phyloP scores from a whole-genome alignment of 2,113 vertebrate genomes.

The Pagrus major region DNA sequence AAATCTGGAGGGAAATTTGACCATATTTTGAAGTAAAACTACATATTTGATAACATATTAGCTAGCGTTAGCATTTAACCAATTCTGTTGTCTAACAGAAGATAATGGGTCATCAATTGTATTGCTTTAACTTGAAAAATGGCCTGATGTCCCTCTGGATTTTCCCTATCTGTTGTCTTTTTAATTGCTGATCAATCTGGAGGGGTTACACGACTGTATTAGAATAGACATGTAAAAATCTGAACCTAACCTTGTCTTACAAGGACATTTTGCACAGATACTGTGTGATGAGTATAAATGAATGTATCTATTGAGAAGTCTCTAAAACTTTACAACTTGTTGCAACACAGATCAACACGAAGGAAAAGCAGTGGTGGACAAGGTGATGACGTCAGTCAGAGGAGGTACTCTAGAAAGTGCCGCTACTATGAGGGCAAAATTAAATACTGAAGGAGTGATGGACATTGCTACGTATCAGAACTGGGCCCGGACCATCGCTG shows the following conservation, averaged over 20 bases:
- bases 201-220: no score
- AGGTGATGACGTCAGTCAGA: slow-evolving; percentile 86
- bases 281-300: not conserved
- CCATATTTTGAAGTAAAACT: no score
- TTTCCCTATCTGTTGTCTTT: no score
- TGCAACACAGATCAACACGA: not conserved
- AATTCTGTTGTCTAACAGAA: no score
- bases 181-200: no score
- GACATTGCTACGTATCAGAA: slow-evolving; percentile 79
- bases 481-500: slow-evolving; percentile 86
- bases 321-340: not conserved
- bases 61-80: no score
- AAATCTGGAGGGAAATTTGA: no score
- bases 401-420: slow-evolving; percentile 85
- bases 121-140: no score
- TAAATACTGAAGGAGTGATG: slow-evolving; percentile 67
- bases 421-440: slow-evolving; percentile 82
- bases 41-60: no score
- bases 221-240: not conserved
- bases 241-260: not conserved
- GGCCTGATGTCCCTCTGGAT: no score
- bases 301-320: not conserved
- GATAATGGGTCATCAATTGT: no score
- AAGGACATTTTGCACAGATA: not conserved
- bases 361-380: slow-evolving; percentile 81